Conservation (phyloP, 2,797 vertebrate genomes). For the Coluber constrictor region DNA sequence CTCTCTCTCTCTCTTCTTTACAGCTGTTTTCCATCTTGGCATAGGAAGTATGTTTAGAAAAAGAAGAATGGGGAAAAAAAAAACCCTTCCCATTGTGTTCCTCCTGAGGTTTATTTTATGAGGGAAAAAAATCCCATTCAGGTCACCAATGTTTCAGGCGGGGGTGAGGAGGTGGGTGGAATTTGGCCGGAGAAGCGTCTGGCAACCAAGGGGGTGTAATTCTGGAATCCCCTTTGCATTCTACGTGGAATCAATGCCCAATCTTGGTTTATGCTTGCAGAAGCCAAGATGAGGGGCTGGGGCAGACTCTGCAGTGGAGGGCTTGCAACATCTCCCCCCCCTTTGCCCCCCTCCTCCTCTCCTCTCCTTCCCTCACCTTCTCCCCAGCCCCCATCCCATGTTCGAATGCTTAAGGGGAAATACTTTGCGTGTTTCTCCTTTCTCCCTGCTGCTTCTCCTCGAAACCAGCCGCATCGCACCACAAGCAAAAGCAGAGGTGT, state of each 20-base stretch:
- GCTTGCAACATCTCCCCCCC: constrained; percentile 1
- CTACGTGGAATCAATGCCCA: constrained; percentile 40
- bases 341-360: accelerated
- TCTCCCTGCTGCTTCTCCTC: constrained; percentile 41
- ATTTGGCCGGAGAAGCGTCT: constrained; percentile 17
- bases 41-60: constrained; percentile 56
- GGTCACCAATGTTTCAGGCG: constrained; percentile 30
- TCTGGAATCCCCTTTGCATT: constrained; percentile 53
- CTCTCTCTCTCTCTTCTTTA: constrained; percentile 44
- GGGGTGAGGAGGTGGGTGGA: too few species aligned
- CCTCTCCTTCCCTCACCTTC: too few species aligned
- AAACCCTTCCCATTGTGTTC: constrained; percentile 52
- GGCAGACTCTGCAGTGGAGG: constrained; percentile 55
- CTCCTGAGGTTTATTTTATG: constrained; percentile 59
- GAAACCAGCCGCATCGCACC: not conserved
- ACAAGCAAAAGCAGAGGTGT: not conserved
- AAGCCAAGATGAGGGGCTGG: constrained; percentile 59
- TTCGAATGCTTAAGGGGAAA: not conserved
- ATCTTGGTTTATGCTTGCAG: constrained; percentile 52
- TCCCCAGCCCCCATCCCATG: accelerated
- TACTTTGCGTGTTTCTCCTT: constrained; percentile 29
- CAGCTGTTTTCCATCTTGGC: constrained; percentile 70
- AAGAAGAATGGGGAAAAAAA: not conserved
- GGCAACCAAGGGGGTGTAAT: constrained; percentile 48
- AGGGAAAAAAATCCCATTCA: constrained; percentile 54